Conservation (phyloP, 2,797 vertebrate species). For the Ficedula albicollis region DNA sequence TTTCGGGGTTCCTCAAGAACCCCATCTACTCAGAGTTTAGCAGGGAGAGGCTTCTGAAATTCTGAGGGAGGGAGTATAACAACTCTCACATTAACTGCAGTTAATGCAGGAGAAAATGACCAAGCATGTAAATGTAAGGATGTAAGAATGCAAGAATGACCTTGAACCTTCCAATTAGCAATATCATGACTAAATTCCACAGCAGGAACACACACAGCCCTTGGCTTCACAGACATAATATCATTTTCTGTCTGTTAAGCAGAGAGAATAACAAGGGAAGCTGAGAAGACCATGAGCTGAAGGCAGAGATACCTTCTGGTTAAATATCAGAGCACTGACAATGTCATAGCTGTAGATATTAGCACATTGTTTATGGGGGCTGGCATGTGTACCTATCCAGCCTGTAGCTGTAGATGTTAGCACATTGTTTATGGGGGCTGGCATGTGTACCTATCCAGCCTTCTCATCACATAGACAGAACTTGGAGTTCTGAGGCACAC, state of each 20-base stretch:
- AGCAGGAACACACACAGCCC: rapidly evolving
- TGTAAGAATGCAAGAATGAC: not conserved
- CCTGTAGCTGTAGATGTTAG: not conserved
- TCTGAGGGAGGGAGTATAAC: not conserved
- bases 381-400: no score
- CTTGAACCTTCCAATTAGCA: not conserved
- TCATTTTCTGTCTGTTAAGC: not conserved
- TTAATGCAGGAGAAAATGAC: not conserved
- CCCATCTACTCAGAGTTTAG: not conserved
- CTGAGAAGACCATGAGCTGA: not conserved
- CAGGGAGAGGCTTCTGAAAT: not conserved
- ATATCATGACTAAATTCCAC: not conserved
- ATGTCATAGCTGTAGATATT: not conserved
- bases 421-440: not conserved
- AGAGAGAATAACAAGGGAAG: not conserved
- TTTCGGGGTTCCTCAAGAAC: not conserved
- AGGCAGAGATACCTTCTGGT: not conserved
- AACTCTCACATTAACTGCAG: not conserved
- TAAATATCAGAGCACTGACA: not conserved
- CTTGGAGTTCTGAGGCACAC: not conserved
- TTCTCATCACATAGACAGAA: not conserved
- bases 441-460: not conserved
- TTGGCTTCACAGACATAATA: not conserved
- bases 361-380: not conserved
- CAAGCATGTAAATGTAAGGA: not conserved